Base-by-base conservation (phyloP, 2,888 invertebrate species). In the Drosophila affinis region DNA sequence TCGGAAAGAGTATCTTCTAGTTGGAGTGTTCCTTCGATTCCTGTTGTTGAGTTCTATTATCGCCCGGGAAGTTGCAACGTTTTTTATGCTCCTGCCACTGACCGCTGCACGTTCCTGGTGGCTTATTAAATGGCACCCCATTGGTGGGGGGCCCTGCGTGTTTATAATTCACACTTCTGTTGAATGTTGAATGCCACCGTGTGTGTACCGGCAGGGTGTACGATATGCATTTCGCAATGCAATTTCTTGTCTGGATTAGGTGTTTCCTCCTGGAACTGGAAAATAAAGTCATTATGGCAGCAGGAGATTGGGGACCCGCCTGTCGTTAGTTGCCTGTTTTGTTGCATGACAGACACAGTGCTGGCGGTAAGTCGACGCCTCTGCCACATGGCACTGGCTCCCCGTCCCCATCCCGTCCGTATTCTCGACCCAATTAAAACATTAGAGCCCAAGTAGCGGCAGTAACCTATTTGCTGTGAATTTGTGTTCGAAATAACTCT, bases 101-200 rank as follows among this genome's bases (percentile, higher is more conserved):
- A 54, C 69, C 78, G 14, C 81, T 39, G 61, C 77, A 72, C 79
- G 67, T 39, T 39, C n/a, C 57, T 52, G 62, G 47, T 53, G 58
- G 59, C 69, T 77, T 81, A 83, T 81, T 82, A 83, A 72, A 72
- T 59, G 65, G 61, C 65, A 58, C 58, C 62, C 51, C 60, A 56
- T 52, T 52, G 79, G 76, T 74, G 54, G 53, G 54, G 53, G 52
- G 71, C 39, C 67, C 87, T 84, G 83, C 83, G 87, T 83, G 83
- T 74, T 86, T 79, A 81, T 86, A 83, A 87, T 87, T 83, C 87
- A 87, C 83, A 83, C 83, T 83, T 87, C 65, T 73, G 62, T 58
- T 83, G 67, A 80, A 76, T 73, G 62, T 58, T 83, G 67, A 80
- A 76, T 69, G 80, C 46, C 59, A 21, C 21, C 21, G 3, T 21